Base-by-base conservation (phyloP, 23 tunicate species). In the Diplosoma virens region DNA sequence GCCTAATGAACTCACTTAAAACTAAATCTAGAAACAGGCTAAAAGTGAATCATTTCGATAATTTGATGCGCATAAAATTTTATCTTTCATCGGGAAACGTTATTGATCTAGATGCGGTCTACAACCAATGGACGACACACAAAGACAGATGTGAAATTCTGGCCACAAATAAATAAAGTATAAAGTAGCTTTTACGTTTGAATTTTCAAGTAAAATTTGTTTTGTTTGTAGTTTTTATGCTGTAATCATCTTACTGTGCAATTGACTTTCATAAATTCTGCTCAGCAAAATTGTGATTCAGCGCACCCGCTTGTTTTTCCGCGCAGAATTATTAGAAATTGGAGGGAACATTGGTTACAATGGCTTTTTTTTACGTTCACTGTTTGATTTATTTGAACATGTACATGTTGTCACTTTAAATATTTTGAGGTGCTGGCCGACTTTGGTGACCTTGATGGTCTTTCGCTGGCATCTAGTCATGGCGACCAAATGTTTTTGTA, bases 1-100 rank as follows among this genome's bases (percentile, higher is more conserved):
- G 71, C 37, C 37, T 64, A 64, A 64, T 64, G 71, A 64, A 64
- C 37, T 32, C 37, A 9, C 34, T 64, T 64, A 64, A 64, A 56
- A 56, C 63, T 6, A 20, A 56, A 56, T 56, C 63, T 56, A 56
- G 24, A 56, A 56, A 56, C 25, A 56, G 63, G 63, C 63, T 56
- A 56, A 20, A 56, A 64, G 36, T 55, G 70, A 28, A 76, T 76
- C 70, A 76, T 76, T 33, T 76, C 70, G 47, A 58, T 59, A 32
- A 76, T 7, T 59, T 76, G 65, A 76, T 76, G 81, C 71, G 20
- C 71, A 64, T 64, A 64, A 24, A 64, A 32, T 64, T 56, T 11
- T 56, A 56, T 56, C 24, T 56, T 56, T 56, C 63, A 20, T 56
- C 63, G 63, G 21, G 63, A 16, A 56, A 56, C 63, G 20, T 25